These are phyloP conservation scores for Drosophila bocqueti DNA, from an alignment of 1,140 invertebrate genomes.

Conservation along the genomic window DNA sequence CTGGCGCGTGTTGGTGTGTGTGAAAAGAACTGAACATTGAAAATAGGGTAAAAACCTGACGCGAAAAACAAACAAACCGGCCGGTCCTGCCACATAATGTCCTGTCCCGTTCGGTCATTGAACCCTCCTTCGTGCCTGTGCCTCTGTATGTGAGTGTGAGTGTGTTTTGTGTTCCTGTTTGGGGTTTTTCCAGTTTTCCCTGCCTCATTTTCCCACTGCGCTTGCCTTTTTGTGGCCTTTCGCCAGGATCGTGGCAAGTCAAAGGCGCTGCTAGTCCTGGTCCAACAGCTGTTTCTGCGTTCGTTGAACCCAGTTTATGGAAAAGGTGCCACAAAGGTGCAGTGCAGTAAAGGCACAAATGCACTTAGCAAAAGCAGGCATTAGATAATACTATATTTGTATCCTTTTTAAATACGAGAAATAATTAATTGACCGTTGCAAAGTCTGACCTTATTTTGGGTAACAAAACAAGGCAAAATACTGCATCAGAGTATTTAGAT, in stretches of 20 bases:
- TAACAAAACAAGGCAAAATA: neutral
- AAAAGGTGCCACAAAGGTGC: slow-evolving; percentile 10
- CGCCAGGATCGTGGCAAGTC: slow-evolving; percentile 35
- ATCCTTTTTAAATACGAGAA: neutral
- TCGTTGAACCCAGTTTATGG: slow-evolving; percentile 36
- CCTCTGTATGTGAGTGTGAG: neutral
- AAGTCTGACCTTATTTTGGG: neutral
- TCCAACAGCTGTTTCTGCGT: slow-evolving; percentile 50
- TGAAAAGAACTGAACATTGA: slow-evolving; percentile 56
- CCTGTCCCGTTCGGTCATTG: slow-evolving; percentile 64
- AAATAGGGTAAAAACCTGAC: slow-evolving; percentile 83
- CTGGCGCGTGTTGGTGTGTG: slow-evolving; percentile 38
- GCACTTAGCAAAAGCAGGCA: slow-evolving; percentile 7
- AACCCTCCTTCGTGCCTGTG: slow-evolving; percentile 32
- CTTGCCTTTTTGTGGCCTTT: slow-evolving; percentile 18
- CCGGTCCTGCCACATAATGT: slow-evolving; percentile 35
- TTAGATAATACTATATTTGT: too few species aligned
- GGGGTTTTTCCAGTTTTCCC: slow-evolving; percentile 50
- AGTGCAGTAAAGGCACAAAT: neutral
- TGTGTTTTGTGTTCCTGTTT: slow-evolving; percentile 16
- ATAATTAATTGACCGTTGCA: neutral
- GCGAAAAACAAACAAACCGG: slow-evolving; percentile 76
- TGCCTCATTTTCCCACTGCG: slow-evolving; percentile 19
- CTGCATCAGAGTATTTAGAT: neutral
- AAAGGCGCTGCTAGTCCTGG: neutral